Evolutionary conservation across 2,797 vertebrate genomes (phyloP), one percentile per base, ranked within the genome.

Genomic region (Molossus molossus): DNA sequence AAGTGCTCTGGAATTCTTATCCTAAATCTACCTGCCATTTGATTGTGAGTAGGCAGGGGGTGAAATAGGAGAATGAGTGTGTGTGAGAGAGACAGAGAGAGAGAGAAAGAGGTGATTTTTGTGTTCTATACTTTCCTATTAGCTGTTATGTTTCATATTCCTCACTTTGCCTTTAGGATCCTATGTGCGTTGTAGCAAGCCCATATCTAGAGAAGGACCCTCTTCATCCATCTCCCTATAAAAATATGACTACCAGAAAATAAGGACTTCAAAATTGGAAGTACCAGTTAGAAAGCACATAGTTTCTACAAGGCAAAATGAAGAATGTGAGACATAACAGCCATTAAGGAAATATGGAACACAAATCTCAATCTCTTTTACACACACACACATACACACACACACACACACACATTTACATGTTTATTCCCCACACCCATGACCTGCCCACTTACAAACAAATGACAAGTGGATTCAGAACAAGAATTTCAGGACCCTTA

Each of bases 21-120:
- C 83, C 37, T 94, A 89, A 90, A 82, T 82, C 58, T 9, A 82
- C 33, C 94, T 95, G n/a, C 53, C 21, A 5, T 79, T 96, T 95
- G 75, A 89, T 91, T 94, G 27, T 55, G 89, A 95, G 45, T 27
- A 40, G 14, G 72, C 10, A 33, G 33, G 4, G 8, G 14, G 18
- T 45, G 2, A 4, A 25, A 37, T 69, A 17, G 21, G 27, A 23
- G 40, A 53, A 45, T 17, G 15, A 18, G 0, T n/a, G 77, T 60
- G 3, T 48, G 18, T 50, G 33, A 40, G 65, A 29, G 23, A 76
- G 79, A 77, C 48, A 90, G 48, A 81, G 3, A 72, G 53, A 37
- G 6, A 9, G 33, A 72, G 62, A 84, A 17, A 87, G 57, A 73
- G 2, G 60, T 33, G 29, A 29, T 21, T 50, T 12, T 57, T 90